Percentiles rank a stretch among this genome's conserved stretches.
Evolutionary conservation across 2,113 vertebrate genomes (phyloP).

Genomic region (Stictonetta naevosa): DNA sequence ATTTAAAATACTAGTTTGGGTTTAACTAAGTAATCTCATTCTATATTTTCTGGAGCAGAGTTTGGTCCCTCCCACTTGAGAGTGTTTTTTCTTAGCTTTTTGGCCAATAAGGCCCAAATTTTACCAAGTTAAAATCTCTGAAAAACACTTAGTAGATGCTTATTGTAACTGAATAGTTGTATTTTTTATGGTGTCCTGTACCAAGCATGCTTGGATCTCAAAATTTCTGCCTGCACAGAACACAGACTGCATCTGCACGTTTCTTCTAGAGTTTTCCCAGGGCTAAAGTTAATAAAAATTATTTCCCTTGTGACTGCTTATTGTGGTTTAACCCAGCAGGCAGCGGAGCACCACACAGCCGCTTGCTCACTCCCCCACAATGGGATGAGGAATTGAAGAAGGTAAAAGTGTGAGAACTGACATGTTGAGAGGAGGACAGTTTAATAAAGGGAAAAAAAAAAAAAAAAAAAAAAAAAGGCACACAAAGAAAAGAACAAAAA

Average conservation of each 20-base stretch:
- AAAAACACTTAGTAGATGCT: background rate
- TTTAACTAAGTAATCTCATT: background rate
- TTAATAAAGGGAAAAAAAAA: background rate
- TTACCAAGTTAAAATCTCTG: background rate
- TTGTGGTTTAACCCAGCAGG: background rate
- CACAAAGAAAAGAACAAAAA: too few species aligned
- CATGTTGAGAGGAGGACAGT: background rate
- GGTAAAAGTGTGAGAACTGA: background rate
- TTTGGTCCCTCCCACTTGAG: background rate
- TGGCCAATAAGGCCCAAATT: background rate
- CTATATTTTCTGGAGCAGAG: background rate
- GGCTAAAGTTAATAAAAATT: background rate
- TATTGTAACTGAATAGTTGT: background rate
- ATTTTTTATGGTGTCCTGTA: background rate
- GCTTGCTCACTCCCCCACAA: background rate
- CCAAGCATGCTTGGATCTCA: background rate
- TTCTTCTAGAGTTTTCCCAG: background rate
- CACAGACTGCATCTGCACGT: background rate
- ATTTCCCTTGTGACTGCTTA: background rate
- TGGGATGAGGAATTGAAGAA: background rate
- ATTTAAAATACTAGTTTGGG: background rate
- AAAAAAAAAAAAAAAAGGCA: background rate
- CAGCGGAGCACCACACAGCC: background rate
- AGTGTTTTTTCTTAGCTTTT: background rate
- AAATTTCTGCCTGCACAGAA: background rate